phyloP scores from a whole-genome alignment of 2,888 invertebrate species.

The Drosophila suboccidentalis region DNA sequence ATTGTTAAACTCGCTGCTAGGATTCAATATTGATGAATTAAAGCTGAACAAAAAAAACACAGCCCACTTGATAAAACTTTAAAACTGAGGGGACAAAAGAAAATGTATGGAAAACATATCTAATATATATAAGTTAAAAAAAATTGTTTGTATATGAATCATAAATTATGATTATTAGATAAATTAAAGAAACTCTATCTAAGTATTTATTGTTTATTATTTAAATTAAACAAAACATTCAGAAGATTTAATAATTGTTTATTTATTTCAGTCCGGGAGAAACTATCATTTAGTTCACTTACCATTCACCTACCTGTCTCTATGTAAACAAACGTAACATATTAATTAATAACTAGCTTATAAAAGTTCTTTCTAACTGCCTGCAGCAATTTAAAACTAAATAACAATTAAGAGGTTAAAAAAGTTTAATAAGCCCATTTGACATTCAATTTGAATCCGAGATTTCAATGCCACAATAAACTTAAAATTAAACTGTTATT shows the following conservation, averaged over 20 bases:
- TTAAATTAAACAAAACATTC: too few relatives aligned
- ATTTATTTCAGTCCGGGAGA: too few relatives aligned
- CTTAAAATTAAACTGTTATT: slow-evolving; percentile 6
- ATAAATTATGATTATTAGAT: too few relatives aligned
- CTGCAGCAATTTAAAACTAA: neutral
- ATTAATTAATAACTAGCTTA: neutral
- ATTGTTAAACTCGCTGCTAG: neutral
- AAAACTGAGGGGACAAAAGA: neutral
- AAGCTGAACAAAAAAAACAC: neutral
- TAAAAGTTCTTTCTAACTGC: slow-evolving; percentile 3
- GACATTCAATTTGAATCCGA: slow-evolving; percentile 10
- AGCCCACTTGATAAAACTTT: neutral
- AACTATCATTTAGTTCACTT: too few relatives aligned
- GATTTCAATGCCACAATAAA: slow-evolving; percentile 20
- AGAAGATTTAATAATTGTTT: too few relatives aligned
- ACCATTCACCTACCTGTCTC: too few relatives aligned
- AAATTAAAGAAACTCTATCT: too few relatives aligned
- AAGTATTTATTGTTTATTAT: too few relatives aligned
- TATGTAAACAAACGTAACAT: neutral
- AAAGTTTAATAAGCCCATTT: slow-evolving; percentile 10
- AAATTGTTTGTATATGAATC: too few relatives aligned
- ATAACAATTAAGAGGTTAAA: slow-evolving; percentile 2
- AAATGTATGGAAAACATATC: too few relatives aligned
- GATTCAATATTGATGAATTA: neutral
- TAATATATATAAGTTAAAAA: too few relatives aligned